Evolutionary conservation across 2,113 vertebrate species (phyloP), one percentile per base, ranked within the genome.

Genomic region (Nannobrachium achirus): DNA sequence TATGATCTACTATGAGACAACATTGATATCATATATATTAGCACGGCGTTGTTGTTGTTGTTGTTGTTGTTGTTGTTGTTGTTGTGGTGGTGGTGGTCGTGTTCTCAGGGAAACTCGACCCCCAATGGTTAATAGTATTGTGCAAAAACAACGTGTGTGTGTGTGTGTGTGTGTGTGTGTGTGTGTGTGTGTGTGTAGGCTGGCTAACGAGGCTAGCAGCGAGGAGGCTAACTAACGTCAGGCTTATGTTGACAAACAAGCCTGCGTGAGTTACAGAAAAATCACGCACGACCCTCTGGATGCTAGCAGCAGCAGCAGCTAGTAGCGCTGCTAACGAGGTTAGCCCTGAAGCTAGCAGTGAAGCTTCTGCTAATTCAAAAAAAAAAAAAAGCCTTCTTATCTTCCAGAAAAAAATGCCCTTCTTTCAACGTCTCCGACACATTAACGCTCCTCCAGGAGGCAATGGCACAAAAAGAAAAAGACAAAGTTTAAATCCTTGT

Each of bases 171-270:
- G n/a, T n/a, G n/a, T n/a, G n/a, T n/a, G n/a, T n/a, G n/a, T n/a
- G n/a, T n/a, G n/a, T n/a, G n/a, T n/a, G n/a, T n/a, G n/a, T 69
- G 52, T 45, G 1, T 7, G 65, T 65, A 41, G 67, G 65, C 57
- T 61, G 49, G 57, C 65, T 63, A 46, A 60, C 78, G 48, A 53
- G 59, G n/a, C n/a, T n/a, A n/a, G n/a, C n/a, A n/a, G n/a, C n/a
- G n/a, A n/a, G n/a, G n/a, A n/a, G n/a, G n/a, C n/a, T n/a, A n/a
- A n/a, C 69, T 69, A 72, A 63, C 78, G 56, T 73, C 76, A 73
- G n/a, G 73, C 86, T 79, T 68, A 13, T 89, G 88, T 89, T 89
- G 87, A 90, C 90, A 89, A 89, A 90, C 85, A 88, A 89, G 77
- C 74, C 79, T 88, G 84, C 83, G 85, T 82, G 83, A 33, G 25